Evolutionary conservation across 2,113 vertebrate species (phyloP).

Genomic region (Clupea harengus): DNA sequence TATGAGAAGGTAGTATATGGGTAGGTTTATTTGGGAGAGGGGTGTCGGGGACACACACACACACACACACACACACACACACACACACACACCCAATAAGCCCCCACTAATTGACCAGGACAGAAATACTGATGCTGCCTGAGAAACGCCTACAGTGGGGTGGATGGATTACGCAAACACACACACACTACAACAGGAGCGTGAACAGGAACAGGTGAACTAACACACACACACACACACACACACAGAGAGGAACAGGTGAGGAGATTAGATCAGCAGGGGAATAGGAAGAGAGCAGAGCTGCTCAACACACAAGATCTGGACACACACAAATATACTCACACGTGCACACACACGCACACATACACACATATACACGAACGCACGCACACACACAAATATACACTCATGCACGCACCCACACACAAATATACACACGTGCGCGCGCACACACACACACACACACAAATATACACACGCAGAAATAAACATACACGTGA

Average conservation of each 20-base stretch:
- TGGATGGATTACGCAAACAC: not conserved
- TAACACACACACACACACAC: not conserved
- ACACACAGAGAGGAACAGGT: conserved; percentile 8
- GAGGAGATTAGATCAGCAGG: not conserved
- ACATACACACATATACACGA: not conserved
- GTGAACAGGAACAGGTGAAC: not conserved
- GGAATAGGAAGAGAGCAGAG: not conserved
- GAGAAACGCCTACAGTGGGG: not conserved
- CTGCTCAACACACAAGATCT: not conserved
- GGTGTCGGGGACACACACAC: not conserved
- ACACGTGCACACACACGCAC: not conserved
- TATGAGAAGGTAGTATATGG: not conserved
- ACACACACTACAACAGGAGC: not conserved
- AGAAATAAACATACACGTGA: too few species aligned
- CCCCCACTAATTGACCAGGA: conserved; percentile 2
- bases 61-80: conserved; percentile 4
- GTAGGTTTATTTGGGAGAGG: not conserved
- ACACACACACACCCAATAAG: not conserved
- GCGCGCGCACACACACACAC: too few species aligned
- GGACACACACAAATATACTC: not conserved
- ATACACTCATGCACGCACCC: too few species aligned
- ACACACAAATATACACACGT: too few species aligned
- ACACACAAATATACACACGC: too few species aligned
- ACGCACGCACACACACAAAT: not conserved
- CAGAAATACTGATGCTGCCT: conserved; percentile 8